Conservation (phyloP, 2,113 vertebrate genomes). For the Tachycineta bicolor region DNA sequence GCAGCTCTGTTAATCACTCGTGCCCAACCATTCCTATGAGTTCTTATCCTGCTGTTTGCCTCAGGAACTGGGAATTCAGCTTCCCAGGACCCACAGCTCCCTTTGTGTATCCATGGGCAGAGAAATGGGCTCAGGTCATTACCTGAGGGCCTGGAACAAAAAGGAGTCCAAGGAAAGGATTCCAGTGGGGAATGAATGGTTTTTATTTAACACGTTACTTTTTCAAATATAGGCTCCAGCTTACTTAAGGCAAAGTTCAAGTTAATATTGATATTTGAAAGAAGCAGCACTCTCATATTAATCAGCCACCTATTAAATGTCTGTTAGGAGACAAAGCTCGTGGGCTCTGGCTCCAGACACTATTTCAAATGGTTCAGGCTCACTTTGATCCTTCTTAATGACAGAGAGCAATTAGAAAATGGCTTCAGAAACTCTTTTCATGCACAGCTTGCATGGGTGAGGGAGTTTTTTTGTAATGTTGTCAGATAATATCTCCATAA, state of each 20-base stretch:
- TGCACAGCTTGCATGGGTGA: rapidly evolving
- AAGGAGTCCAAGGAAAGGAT: slow-evolving; percentile 9
- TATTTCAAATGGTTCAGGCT: slow-evolving; percentile 36
- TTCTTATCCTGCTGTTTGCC: not conserved
- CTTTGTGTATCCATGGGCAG: not conserved
- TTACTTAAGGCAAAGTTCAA: slow-evolving; percentile 64
- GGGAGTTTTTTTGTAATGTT: not conserved
- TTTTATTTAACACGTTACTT: slow-evolving; percentile 55
- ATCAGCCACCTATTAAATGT: slow-evolving; percentile 55
- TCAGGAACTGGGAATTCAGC: not conserved
- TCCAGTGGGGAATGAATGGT: not conserved
- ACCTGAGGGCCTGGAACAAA: not conserved
- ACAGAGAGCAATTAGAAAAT: slow-evolving; percentile 30
- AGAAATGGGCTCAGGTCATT: not conserved
- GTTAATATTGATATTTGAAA: slow-evolving; percentile 62
- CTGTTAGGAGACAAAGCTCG: slow-evolving; percentile 46
- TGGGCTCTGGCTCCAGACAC: slow-evolving; percentile 39
- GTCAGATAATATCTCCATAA: not conserved
- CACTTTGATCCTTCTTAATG: slow-evolving; percentile 54
- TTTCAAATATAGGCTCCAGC: slow-evolving; percentile 37
- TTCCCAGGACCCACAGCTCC: not conserved
- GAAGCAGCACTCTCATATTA: slow-evolving; percentile 51
- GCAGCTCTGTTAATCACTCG: not conserved
- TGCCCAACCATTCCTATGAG: not conserved
- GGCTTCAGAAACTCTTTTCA: not conserved